A percentile compares a stretch with the other conserved stretches of the same genome.
Evolutionary conservation across 1,140 invertebrate species (phyloP).

Genomic region (Psix sp.): DNA sequence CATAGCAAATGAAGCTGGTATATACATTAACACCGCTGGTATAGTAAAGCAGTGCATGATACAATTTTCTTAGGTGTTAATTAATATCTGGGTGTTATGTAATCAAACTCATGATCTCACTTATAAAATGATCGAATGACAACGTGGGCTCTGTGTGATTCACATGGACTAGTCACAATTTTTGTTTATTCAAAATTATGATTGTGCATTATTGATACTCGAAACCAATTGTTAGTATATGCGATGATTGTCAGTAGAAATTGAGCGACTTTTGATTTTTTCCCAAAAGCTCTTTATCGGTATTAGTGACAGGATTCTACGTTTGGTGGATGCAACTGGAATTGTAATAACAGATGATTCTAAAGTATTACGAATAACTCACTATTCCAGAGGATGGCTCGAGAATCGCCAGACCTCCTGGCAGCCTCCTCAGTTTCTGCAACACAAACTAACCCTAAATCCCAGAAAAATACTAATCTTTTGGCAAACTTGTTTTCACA

Average conservation of each 20-base stretch:
- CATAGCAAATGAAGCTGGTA: conserved; percentile 34
- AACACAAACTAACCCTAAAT: conserved; percentile 62
- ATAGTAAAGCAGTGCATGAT: conserved; percentile 36
- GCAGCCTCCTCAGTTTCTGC: conserved; percentile 88
- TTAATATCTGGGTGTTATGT: conserved; percentile 19
- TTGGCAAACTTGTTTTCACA: no score
- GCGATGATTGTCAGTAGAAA: conserved; percentile 9
- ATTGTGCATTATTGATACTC: conserved; percentile 26
- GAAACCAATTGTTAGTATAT: conserved; percentile 42
- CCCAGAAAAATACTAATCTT: conserved; percentile 10
- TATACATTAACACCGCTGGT: conserved; percentile 43
- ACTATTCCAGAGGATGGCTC: conserved; percentile 90
- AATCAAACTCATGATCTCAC: conserved; percentile 19
- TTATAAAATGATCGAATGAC: conserved; percentile 36
- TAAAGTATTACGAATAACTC: conserved; percentile 72
- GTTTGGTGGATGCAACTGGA: conserved; percentile 40
- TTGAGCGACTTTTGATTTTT: conserved; percentile 28
- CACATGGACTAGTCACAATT: conserved; percentile 5
- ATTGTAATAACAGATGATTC: conserved; percentile 41
- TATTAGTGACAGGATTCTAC: conserved; percentile 47
- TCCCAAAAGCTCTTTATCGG: conserved; percentile 34
- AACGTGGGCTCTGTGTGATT: conserved; percentile 22
- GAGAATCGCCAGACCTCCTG: conserved; percentile 84
- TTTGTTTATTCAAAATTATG: conserved; percentile 6
- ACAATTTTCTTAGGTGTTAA: conserved; percentile 13